Base-by-base conservation (phyloP, 2,888 invertebrate species). In the Aquatica leii region DNA sequence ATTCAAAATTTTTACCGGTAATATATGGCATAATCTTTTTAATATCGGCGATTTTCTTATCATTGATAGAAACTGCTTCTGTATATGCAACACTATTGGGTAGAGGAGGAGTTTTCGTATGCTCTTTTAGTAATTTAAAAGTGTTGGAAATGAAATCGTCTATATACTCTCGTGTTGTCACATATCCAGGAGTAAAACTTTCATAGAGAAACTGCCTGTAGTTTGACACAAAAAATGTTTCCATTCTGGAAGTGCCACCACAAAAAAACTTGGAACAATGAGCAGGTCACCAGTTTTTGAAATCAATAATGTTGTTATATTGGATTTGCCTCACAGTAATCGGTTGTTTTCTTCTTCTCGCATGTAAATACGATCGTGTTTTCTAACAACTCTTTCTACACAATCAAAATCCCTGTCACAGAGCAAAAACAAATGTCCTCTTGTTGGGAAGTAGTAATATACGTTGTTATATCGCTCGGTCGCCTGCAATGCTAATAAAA, bases 351-450 rank as follows among this genome's bases (percentile, higher is more conserved):
- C 65, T 62, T 57, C 63, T 48, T 69, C 69, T 37, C 66, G 69
- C 18, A 60, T 37, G 31, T 70, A 71, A 18, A 69, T 60, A 51
- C 66, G 41, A 59, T 71, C 69, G 51, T 54, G 35, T 69, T 62
- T 67, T 61, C 53, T 64, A 11, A 69, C 21, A 6, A 57, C 20
- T 56, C 64, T 21, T 59, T 70, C 70, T 52, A 52, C 54, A 48
- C 40, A 53, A 9, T 66, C 69, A 60, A 70, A 71, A 53, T 68
- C 66, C 34, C 69, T 48, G 48, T 71, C 67, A 62, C 67, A 69
- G 9, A 67, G 69, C 50, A 70, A 52, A 65, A 65, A 69, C 6
- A 57, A 70, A 55, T 70, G 67, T 0, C 67, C 69, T 17, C 60
- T 40, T 18, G 68, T 18, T 15, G 60, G 66, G 52, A 70, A 70